These are phyloP conservation scores for Agrochola lychnidis DNA, from an alignment of 2,888 invertebrate genomes.

Conservation along the genomic window DNA sequence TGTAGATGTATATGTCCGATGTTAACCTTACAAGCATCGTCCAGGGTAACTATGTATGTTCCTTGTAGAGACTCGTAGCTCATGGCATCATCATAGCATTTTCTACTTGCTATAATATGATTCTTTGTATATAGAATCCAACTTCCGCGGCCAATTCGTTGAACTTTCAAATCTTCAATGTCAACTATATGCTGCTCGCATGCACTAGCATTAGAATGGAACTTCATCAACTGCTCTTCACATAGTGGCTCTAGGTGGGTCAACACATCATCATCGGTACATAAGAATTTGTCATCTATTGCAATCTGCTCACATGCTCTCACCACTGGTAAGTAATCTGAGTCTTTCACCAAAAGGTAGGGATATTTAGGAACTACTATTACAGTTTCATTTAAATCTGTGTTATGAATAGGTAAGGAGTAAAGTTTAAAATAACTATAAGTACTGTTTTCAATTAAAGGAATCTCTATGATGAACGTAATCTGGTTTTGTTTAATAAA, in stretches of 20 bases:
- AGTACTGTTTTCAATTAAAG: no score
- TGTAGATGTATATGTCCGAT: not conserved
- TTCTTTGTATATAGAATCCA: not conserved
- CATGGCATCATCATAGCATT: not conserved
- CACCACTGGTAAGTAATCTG: no score
- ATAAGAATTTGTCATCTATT: no score
- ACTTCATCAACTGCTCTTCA: not conserved
- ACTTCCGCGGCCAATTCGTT: not conserved
- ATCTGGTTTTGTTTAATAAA: constrained; percentile 2
- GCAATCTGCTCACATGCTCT: no score
- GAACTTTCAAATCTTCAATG: not conserved
- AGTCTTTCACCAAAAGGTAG: no score
- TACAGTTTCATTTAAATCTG: no score
- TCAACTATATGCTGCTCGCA: not conserved
- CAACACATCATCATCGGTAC: no score
- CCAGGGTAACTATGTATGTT: not conserved
- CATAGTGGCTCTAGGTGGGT: not conserved
- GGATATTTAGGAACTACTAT: no score
- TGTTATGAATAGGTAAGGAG: no score
- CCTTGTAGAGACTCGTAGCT: not conserved
- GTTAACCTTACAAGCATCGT: not conserved
- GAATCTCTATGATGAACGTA: no score
- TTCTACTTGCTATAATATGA: not conserved
- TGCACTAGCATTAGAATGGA: not conserved
- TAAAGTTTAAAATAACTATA: no score